Evolutionary conservation across 2,888 invertebrate genomes (phyloP).

Genomic region (Agrotis segetum): DNA sequence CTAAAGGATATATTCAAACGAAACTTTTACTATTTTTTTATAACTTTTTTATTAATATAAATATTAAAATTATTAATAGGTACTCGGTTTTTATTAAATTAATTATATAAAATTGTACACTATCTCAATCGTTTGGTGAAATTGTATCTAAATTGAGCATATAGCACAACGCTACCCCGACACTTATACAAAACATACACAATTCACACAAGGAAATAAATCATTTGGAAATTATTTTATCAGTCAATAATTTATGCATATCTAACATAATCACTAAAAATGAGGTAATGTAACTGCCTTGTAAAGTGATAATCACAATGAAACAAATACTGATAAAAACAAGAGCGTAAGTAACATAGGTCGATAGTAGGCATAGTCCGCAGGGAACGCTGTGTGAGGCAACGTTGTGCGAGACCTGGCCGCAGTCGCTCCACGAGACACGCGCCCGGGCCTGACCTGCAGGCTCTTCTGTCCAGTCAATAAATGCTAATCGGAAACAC

Average conservation of each 20-base stretch:
- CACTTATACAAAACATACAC: constrained; percentile 84
- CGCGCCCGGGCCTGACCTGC: constrained; percentile 26
- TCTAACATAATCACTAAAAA: constrained; percentile 84
- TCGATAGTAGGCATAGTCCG: constrained; percentile 70
- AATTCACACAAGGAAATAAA: constrained; percentile 88
- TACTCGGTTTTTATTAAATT: constrained; percentile 90
- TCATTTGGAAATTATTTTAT: constrained; percentile 89
- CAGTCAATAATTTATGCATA: constrained; percentile 88
- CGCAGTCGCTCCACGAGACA: constrained; percentile 67
- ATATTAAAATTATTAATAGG: constrained; percentile 91
- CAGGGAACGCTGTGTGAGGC: constrained; percentile 85
- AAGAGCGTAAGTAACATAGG: constrained; percentile 75
- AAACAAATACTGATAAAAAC: constrained; percentile 88
- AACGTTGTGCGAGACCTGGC: constrained; percentile 85
- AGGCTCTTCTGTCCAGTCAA: constrained; percentile 8
- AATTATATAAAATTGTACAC: constrained; percentile 89
- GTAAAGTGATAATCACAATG: constrained; percentile 87
- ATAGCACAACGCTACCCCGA: constrained; percentile 90
- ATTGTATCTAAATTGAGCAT: constrained; percentile 91
- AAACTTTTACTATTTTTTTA: constrained; percentile 79
- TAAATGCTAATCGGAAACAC: constrained; percentile 53
- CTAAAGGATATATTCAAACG: constrained; percentile 74
- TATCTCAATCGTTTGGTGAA: constrained; percentile 90
- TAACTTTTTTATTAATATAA: constrained; percentile 90
- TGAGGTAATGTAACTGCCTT: constrained; percentile 88